These are phyloP conservation scores for Monodelphis domestica DNA, from an alignment of 2,797 vertebrate genomes.

Conservation along the genomic window DNA sequence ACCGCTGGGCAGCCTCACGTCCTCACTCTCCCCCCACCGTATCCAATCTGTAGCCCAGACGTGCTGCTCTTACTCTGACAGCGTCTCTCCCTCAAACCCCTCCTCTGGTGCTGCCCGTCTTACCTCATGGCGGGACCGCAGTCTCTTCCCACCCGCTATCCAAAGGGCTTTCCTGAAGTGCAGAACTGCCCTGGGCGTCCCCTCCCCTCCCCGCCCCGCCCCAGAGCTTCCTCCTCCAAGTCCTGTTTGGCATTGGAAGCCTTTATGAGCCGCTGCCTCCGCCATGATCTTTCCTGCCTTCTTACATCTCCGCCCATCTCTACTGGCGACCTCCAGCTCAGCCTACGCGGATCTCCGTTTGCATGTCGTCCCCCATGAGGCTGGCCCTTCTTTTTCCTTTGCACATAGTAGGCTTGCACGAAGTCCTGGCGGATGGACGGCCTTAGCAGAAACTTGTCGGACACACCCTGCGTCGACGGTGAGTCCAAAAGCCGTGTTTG, in stretches of 20 bases:
- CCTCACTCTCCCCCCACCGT: background rate
- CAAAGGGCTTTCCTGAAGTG: background rate
- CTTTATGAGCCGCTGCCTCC: background rate
- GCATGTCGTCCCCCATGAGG: background rate
- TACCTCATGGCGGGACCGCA: background rate
- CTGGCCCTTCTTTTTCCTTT: background rate
- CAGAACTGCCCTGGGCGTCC: background rate
- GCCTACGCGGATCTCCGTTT: background rate
- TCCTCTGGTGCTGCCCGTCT: background rate
- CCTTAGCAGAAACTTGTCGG: background rate
- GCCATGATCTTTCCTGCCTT: background rate
- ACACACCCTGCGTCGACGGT: background rate
- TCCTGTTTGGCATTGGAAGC: background rate
- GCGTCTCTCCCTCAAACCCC: background rate
- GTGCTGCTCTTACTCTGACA: background rate
- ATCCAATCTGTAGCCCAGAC: background rate
- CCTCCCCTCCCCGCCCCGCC: too few relatives aligned
- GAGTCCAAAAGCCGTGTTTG: background rate
- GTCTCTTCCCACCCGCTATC: background rate
- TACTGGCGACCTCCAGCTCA: background rate
- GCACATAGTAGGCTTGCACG: background rate
- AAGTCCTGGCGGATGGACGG: background rate
- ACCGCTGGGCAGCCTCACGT: too few relatives aligned
- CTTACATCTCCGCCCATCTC: background rate
- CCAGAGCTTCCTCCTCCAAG: too few relatives aligned